These are phyloP conservation scores for Solea solea DNA, from an alignment of 2,113 vertebrate genomes.

Conservation along the genomic window DNA sequence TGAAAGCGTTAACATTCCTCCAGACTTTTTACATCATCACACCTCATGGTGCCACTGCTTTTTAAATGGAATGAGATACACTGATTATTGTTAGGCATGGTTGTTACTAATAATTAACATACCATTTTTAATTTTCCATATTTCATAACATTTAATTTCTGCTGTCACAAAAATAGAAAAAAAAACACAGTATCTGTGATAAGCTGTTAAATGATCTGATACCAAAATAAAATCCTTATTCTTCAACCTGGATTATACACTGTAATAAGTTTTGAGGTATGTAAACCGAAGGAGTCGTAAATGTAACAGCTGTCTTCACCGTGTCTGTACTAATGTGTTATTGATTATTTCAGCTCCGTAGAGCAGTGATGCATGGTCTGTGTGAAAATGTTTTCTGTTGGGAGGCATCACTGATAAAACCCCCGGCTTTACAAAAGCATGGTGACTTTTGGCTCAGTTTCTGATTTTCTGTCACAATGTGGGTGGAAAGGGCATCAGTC, in stretches of 20 bases:
- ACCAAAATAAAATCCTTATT: no score
- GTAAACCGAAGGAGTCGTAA: neutral
- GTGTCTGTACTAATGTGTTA: slow-evolving; percentile 14
- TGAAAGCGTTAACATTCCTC: neutral
- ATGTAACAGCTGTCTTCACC: slow-evolving; percentile 18
- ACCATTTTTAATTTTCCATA: no score
- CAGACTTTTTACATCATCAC: neutral
- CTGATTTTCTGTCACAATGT: slow-evolving; percentile 34
- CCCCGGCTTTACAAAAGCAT: slow-evolving; percentile 30
- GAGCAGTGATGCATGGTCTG: slow-evolving; percentile 37
- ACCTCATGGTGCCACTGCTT: neutral
- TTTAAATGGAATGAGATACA: neutral
- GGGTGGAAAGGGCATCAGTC: slow-evolving; percentile 16
- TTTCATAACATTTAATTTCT: no score
- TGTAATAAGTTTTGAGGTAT: neutral
- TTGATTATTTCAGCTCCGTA: slow-evolving; percentile 19
- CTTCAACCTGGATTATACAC: no score
- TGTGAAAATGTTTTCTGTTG: slow-evolving; percentile 36
- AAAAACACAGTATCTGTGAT: no score
- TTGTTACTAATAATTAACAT: no score
- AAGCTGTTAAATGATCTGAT: no score
- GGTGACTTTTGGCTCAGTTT: slow-evolving; percentile 11
- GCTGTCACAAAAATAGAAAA: no score
- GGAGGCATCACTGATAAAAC: slow-evolving; percentile 13
- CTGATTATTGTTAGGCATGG: no score